Base-by-base conservation (phyloP, 2,888 invertebrate genomes). In the Eristalis pertinax region DNA sequence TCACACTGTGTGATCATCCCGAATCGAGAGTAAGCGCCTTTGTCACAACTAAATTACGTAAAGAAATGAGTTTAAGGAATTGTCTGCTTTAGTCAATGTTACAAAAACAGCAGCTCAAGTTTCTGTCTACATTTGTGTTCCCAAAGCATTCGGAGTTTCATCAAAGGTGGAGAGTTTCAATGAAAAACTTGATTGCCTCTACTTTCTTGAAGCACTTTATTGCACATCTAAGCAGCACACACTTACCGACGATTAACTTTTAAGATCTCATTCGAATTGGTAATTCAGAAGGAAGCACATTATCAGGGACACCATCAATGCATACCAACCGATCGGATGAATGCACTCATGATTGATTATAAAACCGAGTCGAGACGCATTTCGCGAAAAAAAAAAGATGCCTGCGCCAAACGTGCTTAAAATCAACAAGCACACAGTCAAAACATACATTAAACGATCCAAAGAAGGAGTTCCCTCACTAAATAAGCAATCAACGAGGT, bases 401-500 rank as follows among this genome's bases (percentile, higher is more conserved):
- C 24, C 11, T 26, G 0, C 5, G 11, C 24, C 11, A 29, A 74
- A 74, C 29, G 72, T 72, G 72, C 2, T 63, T 4, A 43, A 19
- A 50, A 67, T 60, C 77, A 62, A 24, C 35, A 38, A 58, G 5
- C 13, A 29, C 19, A 35, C 22, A 15, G 35, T 29, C 24, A 19
- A 73, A 15, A 15, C 58, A 13, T 15, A 74, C 24, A 50, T 38
- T 11, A 65, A 68, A 58, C 15, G 19, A 15, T 8, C 64, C 43
- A 65, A 41, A 67, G 7, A 60, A 56, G 43, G 69, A 70, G 63
- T 70, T 32, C 11, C 60, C 50, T 50, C 19, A 11, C 72, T 22
- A 35, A 69, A 41, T 75, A 76, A 73, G 58, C 22, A 67, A 56
- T 24, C 62, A 64, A 60, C 78, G 83, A 79, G 86, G 73, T 83